Percentiles rank a stretch among this genome's conserved stretches.
These are phyloP conservation scores for Chrysochloris asiatica DNA, from an alignment of 2,113 vertebrate species.

Conservation along the genomic window DNA sequence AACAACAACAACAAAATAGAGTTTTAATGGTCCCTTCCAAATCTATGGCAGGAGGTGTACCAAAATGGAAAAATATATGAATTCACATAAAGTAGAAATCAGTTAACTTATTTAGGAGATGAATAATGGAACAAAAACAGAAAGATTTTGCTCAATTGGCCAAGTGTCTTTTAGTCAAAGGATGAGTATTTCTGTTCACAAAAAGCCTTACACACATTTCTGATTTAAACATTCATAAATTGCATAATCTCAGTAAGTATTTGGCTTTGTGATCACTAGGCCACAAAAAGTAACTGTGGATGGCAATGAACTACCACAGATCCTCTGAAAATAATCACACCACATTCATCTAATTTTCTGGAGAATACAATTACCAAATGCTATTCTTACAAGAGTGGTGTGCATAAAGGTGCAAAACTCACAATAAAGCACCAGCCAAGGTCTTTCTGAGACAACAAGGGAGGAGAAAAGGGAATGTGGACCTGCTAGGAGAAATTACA, in stretches of 20 bases:
- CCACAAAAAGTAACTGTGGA: neutral
- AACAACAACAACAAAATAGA: too few species aligned
- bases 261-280: neutral
- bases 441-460: neutral
- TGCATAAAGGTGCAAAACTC: neutral
- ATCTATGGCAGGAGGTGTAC: neutral
- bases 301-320: neutral
- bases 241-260: neutral
- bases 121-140: neutral
- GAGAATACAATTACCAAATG: neutral
- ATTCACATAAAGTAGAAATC: neutral
- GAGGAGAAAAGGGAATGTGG: neutral
- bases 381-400: neutral
- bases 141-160: neutral
- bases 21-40: neutral
- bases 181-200: neutral
- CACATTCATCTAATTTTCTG: neutral
- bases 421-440: neutral
- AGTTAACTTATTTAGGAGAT: neutral
- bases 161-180: neutral
- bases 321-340: neutral
- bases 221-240: neutral
- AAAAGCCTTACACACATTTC: neutral
- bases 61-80: neutral
- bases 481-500: neutral